These are phyloP conservation scores for Panopea generosa DNA, from an alignment of 2,888 invertebrate genomes.

Conservation along the genomic window DNA sequence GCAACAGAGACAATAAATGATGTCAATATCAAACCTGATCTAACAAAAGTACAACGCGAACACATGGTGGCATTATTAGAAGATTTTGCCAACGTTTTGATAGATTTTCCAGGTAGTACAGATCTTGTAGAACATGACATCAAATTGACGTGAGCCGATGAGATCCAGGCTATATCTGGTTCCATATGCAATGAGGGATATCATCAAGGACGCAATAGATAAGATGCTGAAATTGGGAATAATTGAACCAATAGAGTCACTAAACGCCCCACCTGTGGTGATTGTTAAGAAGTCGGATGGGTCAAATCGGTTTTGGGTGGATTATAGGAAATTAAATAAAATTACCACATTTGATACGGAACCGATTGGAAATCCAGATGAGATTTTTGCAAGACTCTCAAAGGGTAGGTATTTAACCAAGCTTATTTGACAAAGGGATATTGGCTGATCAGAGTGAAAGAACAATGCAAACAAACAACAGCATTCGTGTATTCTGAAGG, in stretches of 20 bases:
- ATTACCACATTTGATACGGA: constrained; percentile 59
- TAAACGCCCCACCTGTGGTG: constrained; percentile 52
- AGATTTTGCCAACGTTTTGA: constrained; percentile 24
- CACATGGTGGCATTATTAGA: neutral
- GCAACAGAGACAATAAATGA: neutral
- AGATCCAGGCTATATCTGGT: constrained; percentile 29
- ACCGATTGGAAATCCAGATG: constrained; percentile 35
- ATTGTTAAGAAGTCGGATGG: constrained; percentile 60
- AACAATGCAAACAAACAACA: constrained; percentile 18
- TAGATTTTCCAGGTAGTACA: constrained; percentile 30
- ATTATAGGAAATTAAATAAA: neutral
- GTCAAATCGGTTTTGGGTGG: neutral
- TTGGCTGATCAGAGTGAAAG: constrained; percentile 53
- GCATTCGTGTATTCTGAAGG: constrained; percentile 38
- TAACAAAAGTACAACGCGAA: constrained; percentile 2
- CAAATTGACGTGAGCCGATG: constrained; percentile 24
- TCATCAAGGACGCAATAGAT: constrained; percentile 21
- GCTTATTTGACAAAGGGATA: constrained; percentile 57
- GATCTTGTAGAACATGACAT: constrained; percentile 25
- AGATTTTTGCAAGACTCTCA: neutral
- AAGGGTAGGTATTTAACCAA: constrained; percentile 1
- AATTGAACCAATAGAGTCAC: constrained; percentile 47
- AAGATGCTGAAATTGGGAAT: constrained; percentile 53
- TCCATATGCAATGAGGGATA: constrained; percentile 24
- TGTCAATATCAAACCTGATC: neutral